These are phyloP conservation scores for Parapristionchus giblindavisi DNA, from an alignment of 2,888 invertebrate species.

Conservation along the genomic window DNA sequence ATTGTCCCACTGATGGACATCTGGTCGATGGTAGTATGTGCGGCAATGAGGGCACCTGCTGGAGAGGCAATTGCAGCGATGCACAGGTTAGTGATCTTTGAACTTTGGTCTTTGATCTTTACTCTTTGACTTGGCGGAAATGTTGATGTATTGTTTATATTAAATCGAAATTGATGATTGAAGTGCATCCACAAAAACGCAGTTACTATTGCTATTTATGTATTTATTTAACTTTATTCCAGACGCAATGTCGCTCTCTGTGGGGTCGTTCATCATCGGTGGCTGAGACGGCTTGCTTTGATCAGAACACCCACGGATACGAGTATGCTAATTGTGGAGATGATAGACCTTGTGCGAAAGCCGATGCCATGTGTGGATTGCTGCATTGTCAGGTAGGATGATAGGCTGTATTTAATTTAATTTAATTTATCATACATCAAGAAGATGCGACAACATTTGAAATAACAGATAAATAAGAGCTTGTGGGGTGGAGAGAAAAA, in stretches of 20 bases:
- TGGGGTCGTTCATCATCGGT: slow-evolving; percentile 84
- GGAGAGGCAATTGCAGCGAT: slow-evolving; percentile 68
- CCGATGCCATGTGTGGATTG: slow-evolving; percentile 89
- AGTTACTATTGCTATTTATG: no score
- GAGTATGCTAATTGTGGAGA: slow-evolving; percentile 92
- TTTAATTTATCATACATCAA: no score
- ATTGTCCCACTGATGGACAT: slow-evolving; percentile 84
- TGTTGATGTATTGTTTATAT: neutral
- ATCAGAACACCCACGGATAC: slow-evolving; percentile 86
- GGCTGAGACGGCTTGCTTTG: slow-evolving; percentile 88
- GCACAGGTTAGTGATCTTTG: neutral
- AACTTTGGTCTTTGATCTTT: neutral
- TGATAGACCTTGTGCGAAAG: slow-evolving; percentile 52
- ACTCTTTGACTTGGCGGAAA: neutral
- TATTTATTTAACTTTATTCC: slow-evolving; percentile 73
- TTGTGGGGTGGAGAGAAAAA: no score
- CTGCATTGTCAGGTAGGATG: slow-evolving; percentile 82
- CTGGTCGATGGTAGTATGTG: slow-evolving; percentile 93
- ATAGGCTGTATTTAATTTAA: no score
- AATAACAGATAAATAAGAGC: no score
- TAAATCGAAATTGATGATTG: neutral
- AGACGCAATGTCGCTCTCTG: slow-evolving; percentile 87
- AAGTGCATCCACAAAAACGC: no score
- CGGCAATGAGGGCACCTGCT: slow-evolving; percentile 73
- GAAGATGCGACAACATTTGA: no score